Evolutionary conservation across 2,113 vertebrate genomes (phyloP).

Genomic region (Erythrocercus mccallii): DNA sequence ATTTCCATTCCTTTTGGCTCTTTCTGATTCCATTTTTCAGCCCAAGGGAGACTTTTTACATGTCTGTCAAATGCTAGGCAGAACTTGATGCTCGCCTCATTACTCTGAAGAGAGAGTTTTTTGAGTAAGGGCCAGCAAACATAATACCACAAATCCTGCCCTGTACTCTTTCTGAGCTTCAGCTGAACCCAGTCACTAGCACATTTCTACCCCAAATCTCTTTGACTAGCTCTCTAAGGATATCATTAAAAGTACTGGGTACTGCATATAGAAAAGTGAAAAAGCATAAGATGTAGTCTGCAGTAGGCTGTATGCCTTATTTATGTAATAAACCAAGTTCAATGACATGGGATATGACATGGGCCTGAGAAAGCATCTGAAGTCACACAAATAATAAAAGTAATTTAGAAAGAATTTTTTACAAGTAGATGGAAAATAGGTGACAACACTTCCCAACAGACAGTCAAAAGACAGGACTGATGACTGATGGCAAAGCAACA

Average conservation of each 20-base stretch:
- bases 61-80: neutral
- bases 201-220: neutral
- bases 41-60: neutral
- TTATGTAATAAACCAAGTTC: constrained; percentile 16
- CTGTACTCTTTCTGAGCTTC: neutral
- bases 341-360: neutral
- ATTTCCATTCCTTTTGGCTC: neutral
- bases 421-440: neutral
- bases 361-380: neutral
- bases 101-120: constrained; percentile 17
- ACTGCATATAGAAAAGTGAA: neutral
- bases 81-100: neutral
- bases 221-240: constrained; percentile 55
- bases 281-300: neutral
- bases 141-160: constrained; percentile 6
- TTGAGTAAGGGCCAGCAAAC: neutral
- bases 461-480: neutral
- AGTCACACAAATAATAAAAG: neutral
- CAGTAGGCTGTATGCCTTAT: neutral
- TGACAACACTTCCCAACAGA: neutral
- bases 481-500: neutral
- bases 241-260: constrained; percentile 55
- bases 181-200: neutral
- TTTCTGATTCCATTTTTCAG: neutral
- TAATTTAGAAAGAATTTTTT: neutral